Base-by-base conservation (phyloP, 2,113 vertebrate species). In the Syngnathus floridae region DNA sequence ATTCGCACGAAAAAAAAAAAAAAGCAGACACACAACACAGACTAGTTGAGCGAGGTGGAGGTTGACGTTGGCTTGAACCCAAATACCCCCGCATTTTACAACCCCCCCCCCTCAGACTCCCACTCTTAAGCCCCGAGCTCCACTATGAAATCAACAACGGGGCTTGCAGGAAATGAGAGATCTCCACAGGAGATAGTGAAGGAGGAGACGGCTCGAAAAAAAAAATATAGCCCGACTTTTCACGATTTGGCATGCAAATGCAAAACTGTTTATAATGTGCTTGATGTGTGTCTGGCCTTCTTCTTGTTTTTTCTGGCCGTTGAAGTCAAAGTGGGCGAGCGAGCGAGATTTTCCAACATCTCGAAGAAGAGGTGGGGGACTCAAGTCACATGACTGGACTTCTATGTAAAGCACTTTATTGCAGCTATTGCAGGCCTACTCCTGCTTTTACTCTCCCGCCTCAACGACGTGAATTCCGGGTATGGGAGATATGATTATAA, bases 81-180 rank as follows among this genome's bases (percentile, higher is more conserved):
- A 86, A 80, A 81, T 67, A 65, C 76, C 76, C 78, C 72, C 66
- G 75, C 82, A 64, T 67, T 72, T 58, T 65, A 48, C 71, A 70
- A 78, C 73, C 73, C 78, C 74, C 72, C 70, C 78, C 74, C 77
- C 80, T 72, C 52, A 84, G 82, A 84, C 79, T 84, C 82, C 80
- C 74, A 70, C 80, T 77, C 75, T 82, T 82, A 88, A 51, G 79
- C 80, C 77, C 78, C 21, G 58, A 83, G 82, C 80, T 85, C 67
- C 71, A 81, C 73, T 85, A 86, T 86, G 86, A 89, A 89, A 89
- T 88, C 81, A 88, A 86, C 86, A 82, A 86, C 79, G 78, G 59
- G 75, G 78, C 71, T 80, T 81, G 78, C 87, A 89, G 89, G 86
- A 90, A 90, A 89, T 88, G 84, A 89, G 85, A 87, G 82, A 87